Base-by-base conservation (phyloP, 2,113 vertebrate species). In the Cebus imitator region DNA sequence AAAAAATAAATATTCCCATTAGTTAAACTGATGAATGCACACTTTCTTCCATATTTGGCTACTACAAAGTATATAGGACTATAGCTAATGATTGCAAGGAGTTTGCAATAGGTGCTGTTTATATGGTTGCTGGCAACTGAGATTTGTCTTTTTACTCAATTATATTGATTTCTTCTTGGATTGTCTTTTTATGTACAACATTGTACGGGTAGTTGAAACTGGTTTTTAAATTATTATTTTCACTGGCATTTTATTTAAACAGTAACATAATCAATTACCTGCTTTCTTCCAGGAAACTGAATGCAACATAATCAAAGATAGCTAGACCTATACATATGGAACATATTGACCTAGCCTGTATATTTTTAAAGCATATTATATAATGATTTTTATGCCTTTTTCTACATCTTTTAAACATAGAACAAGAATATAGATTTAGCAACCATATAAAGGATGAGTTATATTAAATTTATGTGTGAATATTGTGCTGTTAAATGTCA, bases 151-250 rank as follows among this genome's bases (percentile, higher is more conserved):
- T 97, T 90, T 91, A 89, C 37, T 98, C 93, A 96, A 72, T 98
- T 85, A 52, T 96, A 75, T 98, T 92, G 97, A 97, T 52, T 52
- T 96, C 40, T 97, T 92, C 92, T 94, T 94, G 40, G 37, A 97
- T 95, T 93, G 96, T 87, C 70, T 90, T 96, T 94, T 97, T 93
- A 73, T 97, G 76, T 95, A 76, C 32, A 76, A 57, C 35, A 97
- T 97, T 48, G 57, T 75, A 95, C 84, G 68, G 96, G 89, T 2
- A 35, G 88, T 86, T 97, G 70, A 94, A 93, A 95, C 87, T 89
- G 58, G n/a, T 81, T 98, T 97, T 96, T 83, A 91, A 98, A 97
- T 88, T 93, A 96, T 90, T 96, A 89, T 97, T 97, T 96, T 96
- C 64, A 94, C 85, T 95, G 84, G 16, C 35, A 48, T 97, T 98